These are phyloP conservation scores for Cheilosia vernalis DNA, from an alignment of 2,888 invertebrate genomes.

Conservation along the genomic window DNA sequence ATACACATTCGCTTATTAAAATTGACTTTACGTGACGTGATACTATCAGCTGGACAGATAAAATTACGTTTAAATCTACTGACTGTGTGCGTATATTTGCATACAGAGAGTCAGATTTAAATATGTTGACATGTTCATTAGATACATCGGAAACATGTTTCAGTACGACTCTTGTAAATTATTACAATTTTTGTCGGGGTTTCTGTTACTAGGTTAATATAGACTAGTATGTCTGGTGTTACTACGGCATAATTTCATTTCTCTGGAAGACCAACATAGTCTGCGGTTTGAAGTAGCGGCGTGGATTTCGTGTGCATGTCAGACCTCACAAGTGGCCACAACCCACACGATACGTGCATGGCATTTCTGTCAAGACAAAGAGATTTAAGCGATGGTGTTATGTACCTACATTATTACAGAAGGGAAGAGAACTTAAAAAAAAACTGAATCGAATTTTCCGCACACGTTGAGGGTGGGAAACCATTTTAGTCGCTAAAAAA, in stretches of 20 bases:
- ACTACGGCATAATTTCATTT: slow-evolving; percentile 16
- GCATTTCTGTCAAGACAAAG: neutral
- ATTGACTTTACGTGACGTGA: slow-evolving; percentile 67
- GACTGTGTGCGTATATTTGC: slow-evolving; percentile 28
- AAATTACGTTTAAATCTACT: slow-evolving; percentile 32
- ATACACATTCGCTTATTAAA: slow-evolving; percentile 67
- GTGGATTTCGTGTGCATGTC: slow-evolving; percentile 4
- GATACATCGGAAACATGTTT: slow-evolving; percentile 68
- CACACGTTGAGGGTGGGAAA: no score
- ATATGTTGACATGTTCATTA: slow-evolving; percentile 65
- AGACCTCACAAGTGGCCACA: slow-evolving; percentile 62
- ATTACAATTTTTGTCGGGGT: slow-evolving; percentile 44
- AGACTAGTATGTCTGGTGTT: slow-evolving; percentile 39
- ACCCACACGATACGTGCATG: slow-evolving; percentile 34
- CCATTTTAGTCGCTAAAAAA: no score
- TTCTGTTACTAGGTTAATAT: slow-evolving; percentile 69
- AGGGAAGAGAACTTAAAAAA: no score
- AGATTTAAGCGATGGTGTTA: neutral
- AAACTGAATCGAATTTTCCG: no score
- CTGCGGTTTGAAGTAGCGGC: slow-evolving; percentile 2
- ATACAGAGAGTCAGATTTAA: slow-evolving; percentile 13
- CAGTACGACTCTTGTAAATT: slow-evolving; percentile 62
- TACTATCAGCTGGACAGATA: slow-evolving; percentile 64
- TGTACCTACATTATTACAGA: neutral
- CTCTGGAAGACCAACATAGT: slow-evolving; percentile 15